Base-by-base conservation (phyloP, 2,113 vertebrate species). In the Tyto alba region DNA sequence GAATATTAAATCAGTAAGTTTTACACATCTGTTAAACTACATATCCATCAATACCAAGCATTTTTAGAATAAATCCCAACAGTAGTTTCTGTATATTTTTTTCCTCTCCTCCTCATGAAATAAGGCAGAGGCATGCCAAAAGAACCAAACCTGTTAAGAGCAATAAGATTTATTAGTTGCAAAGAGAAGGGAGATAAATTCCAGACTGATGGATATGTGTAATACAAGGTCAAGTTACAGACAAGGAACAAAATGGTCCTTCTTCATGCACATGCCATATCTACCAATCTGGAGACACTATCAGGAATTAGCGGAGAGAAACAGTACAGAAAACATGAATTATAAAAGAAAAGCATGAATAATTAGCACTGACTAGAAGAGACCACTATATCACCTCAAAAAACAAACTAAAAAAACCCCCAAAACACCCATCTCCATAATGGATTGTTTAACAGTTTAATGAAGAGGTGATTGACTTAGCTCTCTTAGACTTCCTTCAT, bases 91-190 rank as follows among this genome's bases (percentile, higher is more conserved):
- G 82, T 56, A 78, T 55, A 85, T 75, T 82, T 85, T 66, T 91
- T 95, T 91, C 66, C 85, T 97, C 82, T 96, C 79, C 66, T 96
- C 79, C 87, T 96, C 93, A 94, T 79, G 86, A 95, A 92, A 94
- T 74, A 96, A 97, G 93, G 92, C 90, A 96, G 79, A 96, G 43
- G 88, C 91, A 96, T 95, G 89, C 88, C 95, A 93, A 96, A 96
- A 96, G 92, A 96, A 96, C 78, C 84, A 90, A 94, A 96, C 96
- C 96, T 97, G 95, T 94, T 93, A 96, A 87, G 80, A 96, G 92
- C 80, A 97, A 90, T 82, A 88, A 93, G 88, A 90, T 80, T 83
- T 88, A 96, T 94, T 96, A 96, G 96, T 67, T 85, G 80, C 81
- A 95, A 92, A 80, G 90, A 83, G 90, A 95, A 94, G 34, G 20